Evolutionary conservation across 2,888 invertebrate genomes (phyloP).

Genomic region (Cataglyphis rosenhaueri): DNA sequence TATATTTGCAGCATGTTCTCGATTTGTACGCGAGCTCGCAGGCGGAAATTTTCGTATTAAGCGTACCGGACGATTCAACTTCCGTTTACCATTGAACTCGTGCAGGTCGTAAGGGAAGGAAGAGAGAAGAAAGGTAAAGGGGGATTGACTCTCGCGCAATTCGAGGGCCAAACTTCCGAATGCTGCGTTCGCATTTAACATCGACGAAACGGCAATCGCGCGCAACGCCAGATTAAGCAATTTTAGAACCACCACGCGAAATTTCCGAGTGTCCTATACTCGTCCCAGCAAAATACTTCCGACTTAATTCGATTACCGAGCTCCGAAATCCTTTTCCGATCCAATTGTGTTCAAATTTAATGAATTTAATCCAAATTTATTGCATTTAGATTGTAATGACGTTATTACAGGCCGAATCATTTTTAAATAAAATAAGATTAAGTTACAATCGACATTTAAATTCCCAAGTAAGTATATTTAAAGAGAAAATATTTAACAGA

Average conservation of each 20-base stretch:
- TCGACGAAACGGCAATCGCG: constrained; percentile 64
- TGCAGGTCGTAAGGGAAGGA: constrained; percentile 37
- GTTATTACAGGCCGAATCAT: constrained; percentile 23
- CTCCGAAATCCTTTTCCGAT: constrained; percentile 30
- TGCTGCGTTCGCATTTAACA: constrained; percentile 70
- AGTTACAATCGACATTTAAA: not conserved
- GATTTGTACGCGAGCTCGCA: constrained; percentile 45
- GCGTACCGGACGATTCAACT: constrained; percentile 37
- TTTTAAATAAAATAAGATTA: constrained; percentile 21
- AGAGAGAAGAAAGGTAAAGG: constrained; percentile 53
- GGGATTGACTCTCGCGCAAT: constrained; percentile 55
- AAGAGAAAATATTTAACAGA: no score
- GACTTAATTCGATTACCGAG: constrained; percentile 47
- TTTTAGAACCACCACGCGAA: constrained; percentile 55
- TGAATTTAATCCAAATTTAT: constrained; percentile 39
- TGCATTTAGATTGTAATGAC: not conserved
- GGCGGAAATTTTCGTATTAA: constrained; percentile 65
- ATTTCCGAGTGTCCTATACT: constrained; percentile 41
- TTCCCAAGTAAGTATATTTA: no score
- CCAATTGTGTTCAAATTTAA: constrained; percentile 42
- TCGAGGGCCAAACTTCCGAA: constrained; percentile 66
- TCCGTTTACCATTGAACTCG: constrained; percentile 57
- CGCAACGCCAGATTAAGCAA: constrained; percentile 57
- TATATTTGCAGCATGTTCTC: constrained; percentile 42
- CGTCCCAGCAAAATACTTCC: constrained; percentile 43